Evolutionary conservation across 2,888 invertebrate genomes (phyloP).

Genomic region (Macrosoma leucophasiata): DNA sequence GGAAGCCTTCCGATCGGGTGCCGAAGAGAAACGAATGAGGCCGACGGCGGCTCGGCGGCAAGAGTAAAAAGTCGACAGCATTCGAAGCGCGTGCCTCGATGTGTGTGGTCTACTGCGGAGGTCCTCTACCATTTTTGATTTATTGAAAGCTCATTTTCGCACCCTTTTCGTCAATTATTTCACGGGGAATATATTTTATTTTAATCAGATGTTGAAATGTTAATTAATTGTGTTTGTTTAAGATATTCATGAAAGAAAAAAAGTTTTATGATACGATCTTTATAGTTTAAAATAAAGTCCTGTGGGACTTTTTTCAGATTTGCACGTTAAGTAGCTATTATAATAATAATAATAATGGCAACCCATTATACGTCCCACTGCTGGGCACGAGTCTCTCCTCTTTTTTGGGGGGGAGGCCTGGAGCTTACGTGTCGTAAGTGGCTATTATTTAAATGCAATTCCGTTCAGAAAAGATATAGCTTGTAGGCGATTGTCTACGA

Average conservation of each 20-base stretch:
- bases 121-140: constrained; percentile 65
- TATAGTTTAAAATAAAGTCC: too few relatives aligned
- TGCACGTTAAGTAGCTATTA: too few relatives aligned
- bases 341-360: too few relatives aligned
- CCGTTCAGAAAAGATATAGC: too few relatives aligned
- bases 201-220: constrained; percentile 10
- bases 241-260: not conserved
- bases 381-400: too few relatives aligned
- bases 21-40: constrained; percentile 58
- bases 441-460: too few relatives aligned
- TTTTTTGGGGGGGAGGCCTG: too few relatives aligned
- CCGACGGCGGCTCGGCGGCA: constrained; percentile 51
- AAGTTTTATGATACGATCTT: not conserved
- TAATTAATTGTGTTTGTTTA: not conserved
- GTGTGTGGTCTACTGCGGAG: constrained; percentile 81
- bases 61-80: constrained; percentile 71
- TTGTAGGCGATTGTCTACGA: too few relatives aligned
- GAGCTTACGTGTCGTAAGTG: too few relatives aligned
- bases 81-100: constrained; percentile 84
- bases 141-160: constrained; percentile 66
- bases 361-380: too few relatives aligned
- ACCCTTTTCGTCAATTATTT: constrained; percentile 49
- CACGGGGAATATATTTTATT: constrained; percentile 2
- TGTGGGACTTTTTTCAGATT: too few relatives aligned
- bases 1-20: constrained; percentile 55